Base-by-base conservation (phyloP, 1,140 invertebrate species). In the Gerris buenoi region DNA sequence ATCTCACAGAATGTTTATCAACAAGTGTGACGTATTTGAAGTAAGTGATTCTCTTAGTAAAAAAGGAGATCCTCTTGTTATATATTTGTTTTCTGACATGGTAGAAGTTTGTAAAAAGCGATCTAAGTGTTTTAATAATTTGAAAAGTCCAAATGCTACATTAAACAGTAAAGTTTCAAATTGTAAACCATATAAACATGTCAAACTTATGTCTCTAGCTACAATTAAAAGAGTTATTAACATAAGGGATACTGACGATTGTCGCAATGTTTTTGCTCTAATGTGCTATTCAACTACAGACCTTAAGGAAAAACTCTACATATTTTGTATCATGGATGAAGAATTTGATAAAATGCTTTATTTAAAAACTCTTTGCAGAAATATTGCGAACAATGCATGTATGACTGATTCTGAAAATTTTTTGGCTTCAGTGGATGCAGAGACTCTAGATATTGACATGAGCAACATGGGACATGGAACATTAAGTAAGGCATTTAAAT, bases 1-100 rank as follows among this genome's bases (percentile, higher is more conserved):
- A 15, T 95, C 93, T 22, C 93, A 96, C 79, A 83, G 95, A 66
- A 87, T 82, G 70, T 95, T 96, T 74, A 85, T 96, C 28, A 83
- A 85, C 15, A 88, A 88, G 72, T 89, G 90, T 67, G 93, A 97
- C 75, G 91, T 95, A 2, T 86, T 89, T 63, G 92, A 97, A 77
- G 77, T 97, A 23, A 89, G 88, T 63, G 92, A 95, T 73, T 85
- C 85, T 33, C 78, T 96, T 28, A 88, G 88, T 71, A 89, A 91
- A 10, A 86, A 91, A 71, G 91, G 93, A 26, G 90, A 94, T 74
- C 86, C 87, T 70, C 80, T 98, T 18, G 86, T 93, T 46, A 76
- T 98, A 28, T 96, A 95, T 77, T 80, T 98, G 0, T 97, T 97
- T 76, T 92, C 90, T 27, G 95, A 98, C 79, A 89, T 90, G 68